These are phyloP conservation scores for Harpalus rufipes DNA, from an alignment of 2,888 invertebrate species.

Conservation along the genomic window DNA sequence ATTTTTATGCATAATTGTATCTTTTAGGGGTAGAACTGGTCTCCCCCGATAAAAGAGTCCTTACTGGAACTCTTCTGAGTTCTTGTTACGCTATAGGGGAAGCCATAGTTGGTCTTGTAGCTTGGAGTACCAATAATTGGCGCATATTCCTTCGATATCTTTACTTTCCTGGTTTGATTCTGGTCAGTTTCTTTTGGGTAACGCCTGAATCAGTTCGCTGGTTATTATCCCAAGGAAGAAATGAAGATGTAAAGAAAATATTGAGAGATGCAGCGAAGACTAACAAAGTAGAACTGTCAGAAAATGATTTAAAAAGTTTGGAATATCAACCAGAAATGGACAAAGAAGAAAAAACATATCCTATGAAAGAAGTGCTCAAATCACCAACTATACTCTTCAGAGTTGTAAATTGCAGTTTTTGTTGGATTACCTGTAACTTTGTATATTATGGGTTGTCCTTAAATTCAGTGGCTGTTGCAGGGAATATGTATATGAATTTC, in stretches of 20 bases:
- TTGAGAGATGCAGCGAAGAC: conserved; percentile 82
- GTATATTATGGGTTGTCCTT: conserved; percentile 90
- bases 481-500: conserved; percentile 88
- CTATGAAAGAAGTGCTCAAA: conserved; percentile 77
- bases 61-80: conserved; percentile 85
- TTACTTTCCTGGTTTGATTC: conserved; percentile 81
- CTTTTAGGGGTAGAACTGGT: conserved; percentile 86
- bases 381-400: conserved; percentile 80
- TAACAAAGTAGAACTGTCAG: conserved; percentile 81
- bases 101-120: conserved; percentile 82
- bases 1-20: not conserved
- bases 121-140: conserved; percentile 85
- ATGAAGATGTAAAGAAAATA: conserved; percentile 80
- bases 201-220: conserved; percentile 88
- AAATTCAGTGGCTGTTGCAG: conserved; percentile 86
- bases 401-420: conserved; percentile 84
- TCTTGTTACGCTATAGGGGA: conserved; percentile 86
- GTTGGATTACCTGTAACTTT: conserved; percentile 89
- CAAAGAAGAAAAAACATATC: conserved; percentile 68
- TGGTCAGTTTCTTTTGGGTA: conserved; percentile 84
- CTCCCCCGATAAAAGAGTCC: conserved; percentile 85
- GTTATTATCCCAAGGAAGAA: conserved; percentile 83
- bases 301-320: conserved; percentile 78
- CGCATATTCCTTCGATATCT: conserved; percentile 80
- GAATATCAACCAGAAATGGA: conserved; percentile 54